Percentiles rank a stretch among this genome's conserved stretches.
Conservation (phyloP, 37 sponge, comb jelly and placozoan species). For the Tethya wilhelma region DNA sequence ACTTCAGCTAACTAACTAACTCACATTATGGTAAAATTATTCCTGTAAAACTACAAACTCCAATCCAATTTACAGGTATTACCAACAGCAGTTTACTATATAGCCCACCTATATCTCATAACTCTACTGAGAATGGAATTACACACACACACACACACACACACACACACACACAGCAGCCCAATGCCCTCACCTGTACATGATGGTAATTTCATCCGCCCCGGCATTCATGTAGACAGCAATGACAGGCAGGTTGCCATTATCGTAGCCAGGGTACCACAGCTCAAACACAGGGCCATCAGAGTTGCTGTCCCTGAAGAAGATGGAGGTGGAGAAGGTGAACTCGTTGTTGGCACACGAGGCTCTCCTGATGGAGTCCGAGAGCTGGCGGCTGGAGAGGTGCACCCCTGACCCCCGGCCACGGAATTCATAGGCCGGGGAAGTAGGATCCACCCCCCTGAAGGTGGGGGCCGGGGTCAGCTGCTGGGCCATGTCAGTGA, state of each 20-base stretch:
- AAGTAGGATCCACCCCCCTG: not conserved
- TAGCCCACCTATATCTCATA: too few species aligned
- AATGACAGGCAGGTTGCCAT: not conserved
- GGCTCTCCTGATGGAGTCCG: not conserved
- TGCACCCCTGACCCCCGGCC: slow-evolving; percentile 16
- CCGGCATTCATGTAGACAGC: slow-evolving; percentile 22
- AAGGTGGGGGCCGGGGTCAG: slow-evolving; percentile 4
- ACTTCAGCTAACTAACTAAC: too few species aligned
- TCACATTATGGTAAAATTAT: too few species aligned
- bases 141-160: too few species aligned
- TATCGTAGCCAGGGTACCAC: slow-evolving; percentile 1
- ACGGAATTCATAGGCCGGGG: slow-evolving; percentile 30
- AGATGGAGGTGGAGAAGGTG: slow-evolving; percentile 7
- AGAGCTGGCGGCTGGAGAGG: not conserved
- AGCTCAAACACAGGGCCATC: slow-evolving; percentile 34
- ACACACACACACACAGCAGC: too few species aligned
- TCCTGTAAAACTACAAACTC: too few species aligned
- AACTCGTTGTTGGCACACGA: slow-evolving; percentile 24
- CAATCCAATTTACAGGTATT: too few species aligned
- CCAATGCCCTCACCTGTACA: slow-evolving; percentile 30
- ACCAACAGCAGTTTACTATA: too few species aligned
- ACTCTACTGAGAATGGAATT: too few species aligned
- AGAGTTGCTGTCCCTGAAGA: slow-evolving; percentile 20
- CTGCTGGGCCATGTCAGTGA: not conserved
- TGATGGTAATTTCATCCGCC: slow-evolving; percentile 11